Conservation (phyloP, 2,113 vertebrate genomes). For the Triplophysa siluroides region DNA sequence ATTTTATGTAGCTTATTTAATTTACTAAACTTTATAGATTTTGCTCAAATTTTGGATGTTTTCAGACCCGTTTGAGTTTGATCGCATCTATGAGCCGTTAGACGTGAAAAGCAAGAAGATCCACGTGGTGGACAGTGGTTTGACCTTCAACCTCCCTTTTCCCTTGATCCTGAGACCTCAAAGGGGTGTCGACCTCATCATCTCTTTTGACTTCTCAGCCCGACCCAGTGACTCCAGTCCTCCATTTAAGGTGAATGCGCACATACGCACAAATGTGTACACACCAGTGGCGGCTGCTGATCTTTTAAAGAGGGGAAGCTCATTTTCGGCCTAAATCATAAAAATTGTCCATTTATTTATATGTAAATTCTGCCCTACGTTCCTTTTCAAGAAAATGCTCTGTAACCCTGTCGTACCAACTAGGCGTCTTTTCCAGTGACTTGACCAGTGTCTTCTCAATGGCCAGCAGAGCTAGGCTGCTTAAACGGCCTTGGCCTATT, state of each 20-base stretch:
- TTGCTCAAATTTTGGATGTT: not conserved
- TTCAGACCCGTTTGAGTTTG: slow-evolving; percentile 95
- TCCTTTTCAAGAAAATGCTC: too few relatives aligned
- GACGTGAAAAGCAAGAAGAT: slow-evolving; percentile 99
- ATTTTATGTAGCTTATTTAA: not conserved
- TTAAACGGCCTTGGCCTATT: too few relatives aligned
- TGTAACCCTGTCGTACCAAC: too few relatives aligned
- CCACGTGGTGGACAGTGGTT: slow-evolving; percentile 94
- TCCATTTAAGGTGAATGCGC: slow-evolving; percentile 85
- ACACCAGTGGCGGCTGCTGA: too few relatives aligned
- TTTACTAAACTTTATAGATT: not conserved
- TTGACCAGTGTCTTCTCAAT: too few relatives aligned
- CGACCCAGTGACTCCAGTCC: slow-evolving; percentile 93
- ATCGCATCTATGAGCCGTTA: slow-evolving; percentile 92
- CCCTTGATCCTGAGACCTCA: slow-evolving; percentile 90
- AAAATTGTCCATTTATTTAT: too few relatives aligned
- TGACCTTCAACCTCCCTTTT: slow-evolving; percentile 94
- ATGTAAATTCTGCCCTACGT: too few relatives aligned
- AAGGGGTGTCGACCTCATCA: slow-evolving; percentile 88
- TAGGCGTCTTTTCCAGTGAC: too few relatives aligned
- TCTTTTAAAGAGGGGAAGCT: too few relatives aligned
- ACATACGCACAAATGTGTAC: not conserved
- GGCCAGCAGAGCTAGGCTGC: too few relatives aligned
- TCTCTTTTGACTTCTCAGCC: slow-evolving; percentile 97
- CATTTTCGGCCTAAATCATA: too few relatives aligned